Evolutionary conservation across 2,113 vertebrate species (phyloP).

Genomic region (Axis porcinus): DNA sequence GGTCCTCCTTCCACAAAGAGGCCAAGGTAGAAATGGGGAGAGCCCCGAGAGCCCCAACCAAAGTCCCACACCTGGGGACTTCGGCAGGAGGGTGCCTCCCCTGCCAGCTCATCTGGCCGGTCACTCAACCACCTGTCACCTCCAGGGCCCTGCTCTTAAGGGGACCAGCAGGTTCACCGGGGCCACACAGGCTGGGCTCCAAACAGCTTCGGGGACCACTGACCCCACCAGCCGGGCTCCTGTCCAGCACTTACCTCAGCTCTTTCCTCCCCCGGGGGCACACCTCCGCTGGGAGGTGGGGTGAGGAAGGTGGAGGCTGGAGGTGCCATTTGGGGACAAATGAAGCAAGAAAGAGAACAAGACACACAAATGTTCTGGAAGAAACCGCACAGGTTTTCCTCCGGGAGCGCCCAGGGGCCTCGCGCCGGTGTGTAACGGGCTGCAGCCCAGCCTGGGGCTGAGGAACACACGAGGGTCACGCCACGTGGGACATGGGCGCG

Average conservation of each 20-base stretch:
- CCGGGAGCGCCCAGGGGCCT: neutral
- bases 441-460: neutral
- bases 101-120: neutral
- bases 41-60: neutral
- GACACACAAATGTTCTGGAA: neutral
- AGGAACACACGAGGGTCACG: neutral
- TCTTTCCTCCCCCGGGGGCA: fast-evolving
- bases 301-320: neutral
- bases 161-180: neutral
- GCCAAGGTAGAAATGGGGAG: neutral
- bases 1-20: neutral
- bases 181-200: neutral
- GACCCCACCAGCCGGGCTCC: neutral
- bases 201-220: neutral
- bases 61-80: neutral
- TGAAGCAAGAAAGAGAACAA: neutral
- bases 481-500: fast-evolving
- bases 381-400: neutral
- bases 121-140: neutral
- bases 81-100: neutral
- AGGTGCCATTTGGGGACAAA: neutral
- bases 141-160: neutral
- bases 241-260: neutral
- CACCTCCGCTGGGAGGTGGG: neutral
- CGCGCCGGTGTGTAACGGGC: fast-evolving